A percentile compares a stretch with the other conserved stretches of the same genome.
phyloP scores from a whole-genome alignment of 2,113 vertebrate genomes.

The Entomyzon cyanotis region DNA sequence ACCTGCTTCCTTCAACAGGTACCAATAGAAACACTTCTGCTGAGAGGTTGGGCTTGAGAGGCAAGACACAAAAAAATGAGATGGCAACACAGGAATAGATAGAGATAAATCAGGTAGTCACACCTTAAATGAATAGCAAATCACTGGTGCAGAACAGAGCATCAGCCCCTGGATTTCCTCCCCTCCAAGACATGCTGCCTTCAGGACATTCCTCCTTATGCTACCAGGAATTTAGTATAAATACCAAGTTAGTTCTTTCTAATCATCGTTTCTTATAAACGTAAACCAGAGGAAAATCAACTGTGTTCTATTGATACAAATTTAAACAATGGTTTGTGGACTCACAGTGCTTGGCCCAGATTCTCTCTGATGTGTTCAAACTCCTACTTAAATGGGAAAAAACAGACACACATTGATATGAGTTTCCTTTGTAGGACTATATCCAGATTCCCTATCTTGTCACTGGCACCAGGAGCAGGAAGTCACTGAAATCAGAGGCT shows the following conservation, averaged over 20 bases:
- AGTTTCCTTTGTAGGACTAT: neutral
- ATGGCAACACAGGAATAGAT: neutral
- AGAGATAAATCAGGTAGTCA: neutral
- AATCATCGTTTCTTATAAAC: neutral
- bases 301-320: neutral
- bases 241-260: neutral
- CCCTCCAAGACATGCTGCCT: neutral
- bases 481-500: neutral
- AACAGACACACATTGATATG: rapidly evolving
- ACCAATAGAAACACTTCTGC: neutral
- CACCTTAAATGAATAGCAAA: neutral
- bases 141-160: neutral
- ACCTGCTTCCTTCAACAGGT: neutral
- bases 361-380: neutral
- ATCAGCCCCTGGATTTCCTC: neutral
- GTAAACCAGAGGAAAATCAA: neutral
- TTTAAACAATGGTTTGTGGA: neutral
- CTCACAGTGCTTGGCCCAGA: neutral
- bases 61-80: neutral
- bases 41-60: neutral
- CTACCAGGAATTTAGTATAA: neutral
- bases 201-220: neutral
- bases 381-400: neutral
- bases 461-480: neutral
- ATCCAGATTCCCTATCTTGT: neutral